These are phyloP conservation scores for Eclectus roratus DNA, from an alignment of 2,113 vertebrate genomes.

Conservation along the genomic window DNA sequence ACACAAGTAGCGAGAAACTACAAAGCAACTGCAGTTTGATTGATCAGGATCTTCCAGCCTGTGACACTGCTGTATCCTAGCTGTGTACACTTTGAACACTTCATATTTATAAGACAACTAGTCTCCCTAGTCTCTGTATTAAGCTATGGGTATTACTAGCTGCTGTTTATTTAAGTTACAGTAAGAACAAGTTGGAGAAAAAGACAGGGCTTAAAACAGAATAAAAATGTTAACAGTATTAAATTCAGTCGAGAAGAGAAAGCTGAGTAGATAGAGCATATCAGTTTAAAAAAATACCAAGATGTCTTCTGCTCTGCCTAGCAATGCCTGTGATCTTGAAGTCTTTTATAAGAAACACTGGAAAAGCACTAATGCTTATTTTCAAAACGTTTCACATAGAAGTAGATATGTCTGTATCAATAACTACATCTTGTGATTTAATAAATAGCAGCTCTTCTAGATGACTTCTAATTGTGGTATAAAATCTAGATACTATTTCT, in stretches of 20 bases:
- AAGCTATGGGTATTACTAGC: background rate
- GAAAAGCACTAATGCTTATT: slow-evolving; percentile 3
- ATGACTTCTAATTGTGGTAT: slow-evolving; percentile 21
- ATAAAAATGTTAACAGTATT: background rate
- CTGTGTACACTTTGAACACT: background rate
- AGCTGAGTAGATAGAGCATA: background rate
- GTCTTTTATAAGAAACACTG: background rate
- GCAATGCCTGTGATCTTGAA: background rate
- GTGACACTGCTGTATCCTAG: background rate
- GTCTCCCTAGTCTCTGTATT: background rate
- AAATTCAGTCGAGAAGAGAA: background rate
- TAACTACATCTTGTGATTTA: slow-evolving; percentile 42
- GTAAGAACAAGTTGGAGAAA: background rate
- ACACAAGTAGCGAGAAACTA: too few relatives aligned
- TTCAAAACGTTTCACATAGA: background rate
- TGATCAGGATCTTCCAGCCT: background rate
- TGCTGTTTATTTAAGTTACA: background rate
- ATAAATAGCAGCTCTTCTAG: slow-evolving; percentile 29
- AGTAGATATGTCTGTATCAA: slow-evolving; percentile 49
- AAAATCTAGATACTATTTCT: slow-evolving; percentile 32
- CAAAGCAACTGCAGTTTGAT: background rate
- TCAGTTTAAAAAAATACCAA: background rate
- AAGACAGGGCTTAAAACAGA: background rate
- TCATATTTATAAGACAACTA: background rate
- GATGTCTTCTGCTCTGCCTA: background rate